phyloP scores from a whole-genome alignment of 2,888 invertebrate genomes.

The Papilio gigon region DNA sequence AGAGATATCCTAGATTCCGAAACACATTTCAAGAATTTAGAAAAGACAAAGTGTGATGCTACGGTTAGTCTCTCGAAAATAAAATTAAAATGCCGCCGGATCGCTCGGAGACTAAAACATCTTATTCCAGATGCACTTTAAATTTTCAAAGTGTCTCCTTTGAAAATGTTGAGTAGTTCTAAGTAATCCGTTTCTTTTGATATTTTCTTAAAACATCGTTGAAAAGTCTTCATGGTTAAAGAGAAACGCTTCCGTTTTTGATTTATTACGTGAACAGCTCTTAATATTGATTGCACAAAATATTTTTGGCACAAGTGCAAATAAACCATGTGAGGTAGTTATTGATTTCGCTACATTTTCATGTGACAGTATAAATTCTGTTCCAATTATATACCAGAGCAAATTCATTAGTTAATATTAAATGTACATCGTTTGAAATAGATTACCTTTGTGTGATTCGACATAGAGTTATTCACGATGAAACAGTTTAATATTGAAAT shows the following conservation, averaged over 20 bases:
- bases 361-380: no score
- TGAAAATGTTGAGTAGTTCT: neutral
- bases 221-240: neutral
- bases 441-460: no score
- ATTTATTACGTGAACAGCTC: no score
- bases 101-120: neutral
- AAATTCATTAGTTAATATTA: neutral
- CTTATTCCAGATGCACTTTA: slow-evolving; percentile 4
- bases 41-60: neutral
- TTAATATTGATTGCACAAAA: no score
- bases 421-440: neutral
- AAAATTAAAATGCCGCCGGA: neutral
- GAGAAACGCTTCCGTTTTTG: neutral
- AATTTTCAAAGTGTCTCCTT: slow-evolving; percentile 6
- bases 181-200: neutral
- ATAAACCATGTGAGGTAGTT: no score
- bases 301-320: neutral
- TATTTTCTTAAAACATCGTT: neutral
- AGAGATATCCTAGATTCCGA: neutral
- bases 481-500: neutral
- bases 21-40: neutral
- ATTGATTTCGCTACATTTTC: no score
- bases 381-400: neutral
- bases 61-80: neutral
- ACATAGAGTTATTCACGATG: neutral